phyloP scores from a whole-genome alignment of 1,140 invertebrate species.

The Uloborus diversus region DNA sequence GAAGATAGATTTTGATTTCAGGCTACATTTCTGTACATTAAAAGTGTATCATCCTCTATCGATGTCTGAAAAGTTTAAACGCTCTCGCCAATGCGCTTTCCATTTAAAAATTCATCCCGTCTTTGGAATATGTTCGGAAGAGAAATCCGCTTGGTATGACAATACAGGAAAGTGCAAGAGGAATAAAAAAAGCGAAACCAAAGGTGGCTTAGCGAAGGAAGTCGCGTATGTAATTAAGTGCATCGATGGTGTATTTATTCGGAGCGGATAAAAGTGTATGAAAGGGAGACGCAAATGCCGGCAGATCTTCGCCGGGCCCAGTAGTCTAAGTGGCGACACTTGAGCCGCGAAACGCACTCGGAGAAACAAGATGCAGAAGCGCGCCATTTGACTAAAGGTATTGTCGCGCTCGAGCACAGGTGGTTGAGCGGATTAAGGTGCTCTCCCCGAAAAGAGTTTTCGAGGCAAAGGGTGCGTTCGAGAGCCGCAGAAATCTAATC shows the following conservation, averaged over 20 bases:
- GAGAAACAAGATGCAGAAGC: constrained; percentile 43
- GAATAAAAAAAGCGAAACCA: too few relatives aligned
- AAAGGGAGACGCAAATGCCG: constrained; percentile 19
- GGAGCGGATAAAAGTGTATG: constrained; percentile 23
- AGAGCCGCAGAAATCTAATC: constrained; percentile 48
- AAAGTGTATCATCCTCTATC: too few relatives aligned
- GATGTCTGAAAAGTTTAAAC: too few relatives aligned
- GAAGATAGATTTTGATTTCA: too few relatives aligned
- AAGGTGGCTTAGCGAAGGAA: neutral
- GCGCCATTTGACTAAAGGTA: constrained; percentile 54
- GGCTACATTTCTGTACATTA: too few relatives aligned
- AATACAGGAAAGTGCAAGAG: too few relatives aligned
- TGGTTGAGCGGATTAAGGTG: constrained; percentile 52
- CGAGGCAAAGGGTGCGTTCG: neutral
- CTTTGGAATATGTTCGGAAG: too few relatives aligned
- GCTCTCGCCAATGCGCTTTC: too few relatives aligned
- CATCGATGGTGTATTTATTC: neutral
- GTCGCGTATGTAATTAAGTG: constrained; percentile 5
- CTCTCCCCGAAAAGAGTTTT: neutral
- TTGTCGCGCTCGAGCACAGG: constrained; percentile 47
- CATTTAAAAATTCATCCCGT: too few relatives aligned
- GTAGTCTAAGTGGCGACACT: constrained; percentile 47
- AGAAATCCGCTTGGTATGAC: too few relatives aligned
- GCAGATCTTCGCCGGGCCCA: constrained; percentile 18
- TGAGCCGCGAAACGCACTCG: constrained; percentile 19